phyloP scores from a whole-genome alignment of 1,140 invertebrate genomes.

The Agrypnia vestita region DNA sequence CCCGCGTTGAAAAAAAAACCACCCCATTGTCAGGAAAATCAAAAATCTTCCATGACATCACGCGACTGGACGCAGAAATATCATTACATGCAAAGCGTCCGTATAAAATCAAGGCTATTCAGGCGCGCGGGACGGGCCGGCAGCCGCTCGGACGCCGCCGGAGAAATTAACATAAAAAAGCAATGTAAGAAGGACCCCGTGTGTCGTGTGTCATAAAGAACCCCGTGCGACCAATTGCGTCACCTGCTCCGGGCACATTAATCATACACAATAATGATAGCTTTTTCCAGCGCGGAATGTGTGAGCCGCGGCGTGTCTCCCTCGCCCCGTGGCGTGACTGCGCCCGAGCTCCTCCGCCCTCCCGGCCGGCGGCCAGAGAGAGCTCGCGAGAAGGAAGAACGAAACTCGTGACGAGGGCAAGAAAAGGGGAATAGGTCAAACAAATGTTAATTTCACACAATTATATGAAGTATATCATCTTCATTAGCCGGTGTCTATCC shows the following conservation, averaged over 20 bases:
- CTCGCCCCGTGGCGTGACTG: constrained; percentile 37
- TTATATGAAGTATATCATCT: too few species aligned
- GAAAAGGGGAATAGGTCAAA: too few species aligned
- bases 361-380: background rate
- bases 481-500: too few species aligned
- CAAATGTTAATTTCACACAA: too few species aligned
- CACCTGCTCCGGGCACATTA: constrained; percentile 59
- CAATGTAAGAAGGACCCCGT: constrained; percentile 54
- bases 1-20: background rate
- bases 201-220: constrained; percentile 61
- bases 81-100: constrained; percentile 39
- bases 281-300: constrained; percentile 55
- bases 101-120: constrained; percentile 47
- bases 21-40: constrained; percentile 5
- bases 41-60: constrained; percentile 29
- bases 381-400: too few species aligned
- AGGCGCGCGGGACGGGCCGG: background rate
- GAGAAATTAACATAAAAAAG: constrained; percentile 60
- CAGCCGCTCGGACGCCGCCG: constrained; percentile 1
- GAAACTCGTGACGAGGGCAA: too few species aligned
- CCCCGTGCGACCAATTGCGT: constrained; percentile 57
- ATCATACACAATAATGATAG: constrained; percentile 61
- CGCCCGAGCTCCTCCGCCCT: background rate
- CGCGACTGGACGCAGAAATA: constrained; percentile 26
- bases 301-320: constrained; percentile 47